phyloP scores from a whole-genome alignment of 2,888 invertebrate species.

The Nephrotoma guestfalica region DNA sequence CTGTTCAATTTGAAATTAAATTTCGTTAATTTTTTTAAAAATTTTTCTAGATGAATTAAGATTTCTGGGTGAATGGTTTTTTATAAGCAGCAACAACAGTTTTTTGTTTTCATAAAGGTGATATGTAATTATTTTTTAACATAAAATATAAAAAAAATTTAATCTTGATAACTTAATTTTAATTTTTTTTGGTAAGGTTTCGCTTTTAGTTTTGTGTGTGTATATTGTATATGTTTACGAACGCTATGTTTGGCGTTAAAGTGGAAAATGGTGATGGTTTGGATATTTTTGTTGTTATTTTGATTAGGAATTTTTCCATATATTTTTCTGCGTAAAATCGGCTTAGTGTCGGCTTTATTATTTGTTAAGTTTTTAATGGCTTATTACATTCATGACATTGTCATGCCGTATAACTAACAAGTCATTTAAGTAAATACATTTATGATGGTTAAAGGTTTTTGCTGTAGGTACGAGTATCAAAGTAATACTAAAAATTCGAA shows the following conservation, averaged over 20 bases:
- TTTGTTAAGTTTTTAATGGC: not conserved
- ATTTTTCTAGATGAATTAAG: not conserved
- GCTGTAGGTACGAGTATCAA: not conserved
- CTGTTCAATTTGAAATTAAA: not conserved
- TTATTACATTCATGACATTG: not conserved
- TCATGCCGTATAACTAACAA: not conserved
- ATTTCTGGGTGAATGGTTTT: not conserved
- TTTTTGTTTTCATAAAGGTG: not conserved
- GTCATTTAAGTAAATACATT: not conserved
- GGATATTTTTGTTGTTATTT: not conserved
- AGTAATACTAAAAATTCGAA: too few species aligned
- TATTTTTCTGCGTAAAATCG: not conserved
- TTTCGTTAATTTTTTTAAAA: not conserved
- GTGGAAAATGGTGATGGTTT: not conserved
- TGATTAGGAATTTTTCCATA: not conserved
- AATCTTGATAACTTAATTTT: not conserved
- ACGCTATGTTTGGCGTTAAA: not conserved
- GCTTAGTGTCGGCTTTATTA: not conserved
- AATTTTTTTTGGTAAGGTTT: not conserved
- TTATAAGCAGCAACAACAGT: not conserved
- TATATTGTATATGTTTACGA: not conserved
- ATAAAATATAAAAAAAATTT: not conserved
- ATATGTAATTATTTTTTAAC: not conserved
- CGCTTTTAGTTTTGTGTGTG: not conserved
- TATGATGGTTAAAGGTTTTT: not conserved